Conservation (phyloP, 2,797 vertebrate genomes). For the Chiloscyllium punctatum region DNA sequence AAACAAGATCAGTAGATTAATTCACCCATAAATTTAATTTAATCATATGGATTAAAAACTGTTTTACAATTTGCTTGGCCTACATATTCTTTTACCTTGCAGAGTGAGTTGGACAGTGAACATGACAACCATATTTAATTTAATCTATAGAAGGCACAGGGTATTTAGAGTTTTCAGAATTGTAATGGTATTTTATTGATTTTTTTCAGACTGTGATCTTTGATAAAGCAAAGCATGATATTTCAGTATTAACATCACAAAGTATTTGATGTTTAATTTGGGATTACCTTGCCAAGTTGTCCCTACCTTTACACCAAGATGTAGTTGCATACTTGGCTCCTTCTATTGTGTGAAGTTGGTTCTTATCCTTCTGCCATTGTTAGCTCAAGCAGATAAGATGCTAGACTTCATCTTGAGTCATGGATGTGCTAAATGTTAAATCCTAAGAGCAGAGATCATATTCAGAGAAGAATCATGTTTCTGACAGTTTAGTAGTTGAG, state of each 20-base stretch:
- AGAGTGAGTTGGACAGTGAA: not conserved
- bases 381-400: not conserved
- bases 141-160: not conserved
- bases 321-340: not conserved
- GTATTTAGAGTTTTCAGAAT: not conserved
- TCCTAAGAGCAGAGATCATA: not conserved
- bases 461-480: not conserved
- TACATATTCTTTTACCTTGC: not conserved
- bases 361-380: not conserved
- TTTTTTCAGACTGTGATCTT: not conserved
- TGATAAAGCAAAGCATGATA: not conserved
- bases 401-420: not conserved
- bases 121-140: not conserved
- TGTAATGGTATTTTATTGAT: not conserved
- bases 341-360: not conserved
- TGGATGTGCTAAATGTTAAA: not conserved
- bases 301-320: not conserved
- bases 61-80: not conserved
- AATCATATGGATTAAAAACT: not conserved
- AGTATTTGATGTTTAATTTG: not conserved
- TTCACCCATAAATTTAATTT: not conserved
- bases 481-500: not conserved
- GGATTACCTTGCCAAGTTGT: not conserved
- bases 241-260: not conserved
- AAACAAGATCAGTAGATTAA: not conserved